Conservation (phyloP, 2,797 vertebrate genomes). For the Hybognathus amarus region DNA sequence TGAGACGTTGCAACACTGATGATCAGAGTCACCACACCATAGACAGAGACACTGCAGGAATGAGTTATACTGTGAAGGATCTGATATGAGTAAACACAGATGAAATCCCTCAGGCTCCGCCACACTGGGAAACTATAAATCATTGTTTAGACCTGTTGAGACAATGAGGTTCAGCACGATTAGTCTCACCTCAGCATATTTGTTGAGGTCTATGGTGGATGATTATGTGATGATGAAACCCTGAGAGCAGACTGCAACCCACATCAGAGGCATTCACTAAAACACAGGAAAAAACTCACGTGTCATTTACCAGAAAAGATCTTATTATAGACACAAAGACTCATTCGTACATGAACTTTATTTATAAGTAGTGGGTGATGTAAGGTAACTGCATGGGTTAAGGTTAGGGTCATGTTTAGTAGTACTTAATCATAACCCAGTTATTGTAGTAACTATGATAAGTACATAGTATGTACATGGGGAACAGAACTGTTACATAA, state of each 20-base stretch:
- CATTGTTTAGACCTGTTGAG: slow-evolving; percentile 42
- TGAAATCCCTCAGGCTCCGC: neutral
- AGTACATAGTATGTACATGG: no score
- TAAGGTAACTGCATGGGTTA: no score
- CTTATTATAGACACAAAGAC: neutral
- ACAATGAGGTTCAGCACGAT: slow-evolving; percentile 28
- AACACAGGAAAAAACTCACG: neutral
- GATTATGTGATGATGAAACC: slow-evolving; percentile 9
- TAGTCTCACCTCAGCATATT: neutral
- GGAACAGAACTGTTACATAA: no score
- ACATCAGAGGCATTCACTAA: neutral
- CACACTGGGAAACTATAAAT: neutral
- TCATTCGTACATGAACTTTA: neutral
- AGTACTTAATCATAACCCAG: no score
- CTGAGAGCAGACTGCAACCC: neutral
- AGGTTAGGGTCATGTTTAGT: no score
- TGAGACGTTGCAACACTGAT: slow-evolving; percentile 59
- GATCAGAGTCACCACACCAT: neutral
- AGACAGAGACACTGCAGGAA: slow-evolving; percentile 9
- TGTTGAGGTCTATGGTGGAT: neutral
- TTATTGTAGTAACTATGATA: no score
- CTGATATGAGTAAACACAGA: slow-evolving; percentile 33
- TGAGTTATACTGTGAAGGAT: slow-evolving; percentile 1
- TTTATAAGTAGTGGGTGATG: neutral
- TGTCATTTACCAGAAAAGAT: neutral